Evolutionary conservation across 2,888 invertebrate species (phyloP).

Genomic region (Agrotis exclamationis): DNA sequence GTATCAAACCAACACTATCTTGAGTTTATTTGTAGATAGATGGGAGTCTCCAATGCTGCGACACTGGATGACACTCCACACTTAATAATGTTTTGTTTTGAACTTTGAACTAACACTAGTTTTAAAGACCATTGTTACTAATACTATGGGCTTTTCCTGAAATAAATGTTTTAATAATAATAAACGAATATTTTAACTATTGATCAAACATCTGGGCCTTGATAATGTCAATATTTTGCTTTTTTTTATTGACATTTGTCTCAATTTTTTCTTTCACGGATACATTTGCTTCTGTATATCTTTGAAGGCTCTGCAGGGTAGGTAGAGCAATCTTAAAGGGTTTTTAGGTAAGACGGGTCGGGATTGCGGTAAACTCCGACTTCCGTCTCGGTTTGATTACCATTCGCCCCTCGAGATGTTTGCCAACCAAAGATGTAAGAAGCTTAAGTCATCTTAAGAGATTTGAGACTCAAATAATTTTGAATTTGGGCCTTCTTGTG

Average conservation of each 20-base stretch:
- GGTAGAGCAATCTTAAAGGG: conserved; percentile 78
- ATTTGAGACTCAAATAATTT: conserved; percentile 63
- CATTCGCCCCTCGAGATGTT: conserved; percentile 83
- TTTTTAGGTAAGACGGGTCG: conserved; percentile 83
- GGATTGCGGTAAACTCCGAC: conserved; percentile 81
- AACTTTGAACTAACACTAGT: no score
- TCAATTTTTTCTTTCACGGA: not conserved
- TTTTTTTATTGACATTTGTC: conserved; percentile 7
- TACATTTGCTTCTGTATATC: conserved; percentile 15
- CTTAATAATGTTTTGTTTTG: no score
- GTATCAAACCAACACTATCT: no score
- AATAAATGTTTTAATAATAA: no score
- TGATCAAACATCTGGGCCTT: no score
- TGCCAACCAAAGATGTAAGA: conserved; percentile 73
- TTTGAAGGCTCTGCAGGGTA: conserved; percentile 56
- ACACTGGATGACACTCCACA: no score
- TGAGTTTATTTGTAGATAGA: no score
- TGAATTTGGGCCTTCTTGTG: conserved; percentile 55
- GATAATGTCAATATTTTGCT: no score
- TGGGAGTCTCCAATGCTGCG: no score
- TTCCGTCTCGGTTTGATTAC: conserved; percentile 84
- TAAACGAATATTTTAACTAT: no score
- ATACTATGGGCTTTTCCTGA: no score
- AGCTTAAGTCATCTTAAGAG: conserved; percentile 69
- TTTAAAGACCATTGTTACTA: no score